A percentile compares a stretch with the other conserved stretches of the same genome.
Conservation (phyloP, 2,113 vertebrate species). For the Xiphias gladius region DNA sequence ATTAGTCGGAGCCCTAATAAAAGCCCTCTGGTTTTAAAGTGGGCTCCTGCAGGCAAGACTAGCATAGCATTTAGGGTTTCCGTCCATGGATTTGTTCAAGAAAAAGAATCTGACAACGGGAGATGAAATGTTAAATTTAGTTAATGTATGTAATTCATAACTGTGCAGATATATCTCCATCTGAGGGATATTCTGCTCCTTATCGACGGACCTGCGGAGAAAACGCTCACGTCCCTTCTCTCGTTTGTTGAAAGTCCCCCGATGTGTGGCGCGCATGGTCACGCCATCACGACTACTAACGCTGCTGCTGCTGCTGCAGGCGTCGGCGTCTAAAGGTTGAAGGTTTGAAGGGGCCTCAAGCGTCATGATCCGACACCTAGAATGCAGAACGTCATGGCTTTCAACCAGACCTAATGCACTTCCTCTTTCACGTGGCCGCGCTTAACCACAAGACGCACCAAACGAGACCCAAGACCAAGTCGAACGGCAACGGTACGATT, state of each 20-base stretch:
- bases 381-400: conserved; percentile 36
- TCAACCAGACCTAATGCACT: conserved; percentile 3
- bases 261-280: conserved; percentile 1
- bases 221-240: background rate
- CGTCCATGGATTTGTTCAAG: too few species aligned
- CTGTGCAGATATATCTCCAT: background rate
- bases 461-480: background rate
- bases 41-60: background rate
- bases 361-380: background rate
- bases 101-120: too few species aligned
- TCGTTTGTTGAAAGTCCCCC: background rate
- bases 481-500: background rate
- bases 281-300: too few species aligned
- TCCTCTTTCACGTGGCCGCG: background rate
- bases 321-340: background rate
- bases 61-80: too few species aligned
- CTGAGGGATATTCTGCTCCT: background rate
- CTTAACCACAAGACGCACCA: background rate
- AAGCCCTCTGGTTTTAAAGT: too few species aligned
- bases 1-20: background rate
- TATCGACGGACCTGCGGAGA: background rate
- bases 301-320: fast-evolving
- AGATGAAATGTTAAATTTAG: too few species aligned
- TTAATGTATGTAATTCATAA: too few species aligned
- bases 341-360: conserved; percentile 4